Conservation (phyloP, 2,113 vertebrate species). For the Gila orcuttii region DNA sequence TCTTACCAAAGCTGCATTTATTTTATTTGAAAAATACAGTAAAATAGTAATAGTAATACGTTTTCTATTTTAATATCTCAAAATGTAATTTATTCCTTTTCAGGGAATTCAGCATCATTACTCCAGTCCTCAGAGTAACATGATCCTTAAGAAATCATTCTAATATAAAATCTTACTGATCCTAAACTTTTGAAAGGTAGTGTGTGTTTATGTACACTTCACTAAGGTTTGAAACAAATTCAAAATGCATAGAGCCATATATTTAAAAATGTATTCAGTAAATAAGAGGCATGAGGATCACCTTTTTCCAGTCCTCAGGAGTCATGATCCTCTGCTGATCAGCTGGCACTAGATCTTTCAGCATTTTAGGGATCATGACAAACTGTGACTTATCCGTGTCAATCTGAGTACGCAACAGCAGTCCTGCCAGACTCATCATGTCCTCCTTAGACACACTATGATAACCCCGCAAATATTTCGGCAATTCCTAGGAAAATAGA, state of each 20-base stretch:
- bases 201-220: not conserved
- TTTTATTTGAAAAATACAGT: too few species aligned
- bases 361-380: constrained; percentile 81
- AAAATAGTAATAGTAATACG: too few species aligned
- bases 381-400: constrained; percentile 80
- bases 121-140: too few species aligned
- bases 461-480: constrained; percentile 88
- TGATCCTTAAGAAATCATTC: not conserved
- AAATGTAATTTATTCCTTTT: too few species aligned
- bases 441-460: constrained; percentile 86
- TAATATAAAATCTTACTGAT: too few species aligned
- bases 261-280: not conserved
- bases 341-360: constrained; percentile 85
- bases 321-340: constrained; percentile 80
- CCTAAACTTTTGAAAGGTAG: too few species aligned
- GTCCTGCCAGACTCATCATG: constrained; percentile 79
- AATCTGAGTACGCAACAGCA: constrained; percentile 84
- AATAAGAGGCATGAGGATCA: constrained; percentile 55
- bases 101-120: too few species aligned
- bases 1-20: not conserved
- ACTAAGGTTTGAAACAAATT: not conserved
- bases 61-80: too few species aligned
- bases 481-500: constrained; percentile 79
- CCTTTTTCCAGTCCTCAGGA: constrained; percentile 92
- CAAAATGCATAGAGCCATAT: not conserved